These are phyloP conservation scores for Andrena chrysosceles DNA, from an alignment of 2,888 invertebrate genomes.

Conservation along the genomic window DNA sequence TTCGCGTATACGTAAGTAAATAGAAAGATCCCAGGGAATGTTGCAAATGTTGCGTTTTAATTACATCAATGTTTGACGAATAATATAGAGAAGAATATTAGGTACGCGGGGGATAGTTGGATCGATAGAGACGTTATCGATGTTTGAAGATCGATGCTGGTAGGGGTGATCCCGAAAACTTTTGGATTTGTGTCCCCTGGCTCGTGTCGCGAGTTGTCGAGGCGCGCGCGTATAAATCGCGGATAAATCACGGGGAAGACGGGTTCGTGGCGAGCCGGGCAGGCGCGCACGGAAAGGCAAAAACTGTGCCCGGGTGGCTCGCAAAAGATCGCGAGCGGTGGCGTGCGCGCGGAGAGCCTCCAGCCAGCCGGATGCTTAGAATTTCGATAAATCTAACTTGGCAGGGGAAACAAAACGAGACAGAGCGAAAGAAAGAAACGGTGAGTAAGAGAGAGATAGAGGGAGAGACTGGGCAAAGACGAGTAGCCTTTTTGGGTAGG, in stretches of 20 bases:
- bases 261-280: slow-evolving; percentile 3
- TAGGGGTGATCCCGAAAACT: background rate
- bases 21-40: too few species aligned
- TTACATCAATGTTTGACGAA: too few species aligned
- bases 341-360: slow-evolving; percentile 40
- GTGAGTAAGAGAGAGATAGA: too few species aligned
- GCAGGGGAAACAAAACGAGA: slow-evolving; percentile 41
- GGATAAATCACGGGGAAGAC: slow-evolving; percentile 76
- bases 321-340: slow-evolving; percentile 46
- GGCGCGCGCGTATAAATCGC: slow-evolving; percentile 76
- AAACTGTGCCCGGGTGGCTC: slow-evolving; percentile 46
- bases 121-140: background rate
- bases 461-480: slow-evolving; percentile 29
- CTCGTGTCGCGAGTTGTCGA: slow-evolving; percentile 55
- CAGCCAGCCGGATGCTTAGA: slow-evolving; percentile 74
- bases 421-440: too few species aligned
- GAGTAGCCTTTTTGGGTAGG: slow-evolving; percentile 53
- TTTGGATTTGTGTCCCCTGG: background rate
- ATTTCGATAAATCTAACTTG: slow-evolving; percentile 81
- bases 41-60: too few species aligned
- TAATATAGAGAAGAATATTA: too few species aligned
- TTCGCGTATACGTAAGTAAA: too few species aligned
- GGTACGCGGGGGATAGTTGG: too few species aligned
- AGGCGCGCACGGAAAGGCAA: slow-evolving; percentile 56
- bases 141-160: background rate